These are phyloP conservation scores for Sepiola atlantica DNA, from an alignment of 2,888 invertebrate genomes.

Conservation along the genomic window DNA sequence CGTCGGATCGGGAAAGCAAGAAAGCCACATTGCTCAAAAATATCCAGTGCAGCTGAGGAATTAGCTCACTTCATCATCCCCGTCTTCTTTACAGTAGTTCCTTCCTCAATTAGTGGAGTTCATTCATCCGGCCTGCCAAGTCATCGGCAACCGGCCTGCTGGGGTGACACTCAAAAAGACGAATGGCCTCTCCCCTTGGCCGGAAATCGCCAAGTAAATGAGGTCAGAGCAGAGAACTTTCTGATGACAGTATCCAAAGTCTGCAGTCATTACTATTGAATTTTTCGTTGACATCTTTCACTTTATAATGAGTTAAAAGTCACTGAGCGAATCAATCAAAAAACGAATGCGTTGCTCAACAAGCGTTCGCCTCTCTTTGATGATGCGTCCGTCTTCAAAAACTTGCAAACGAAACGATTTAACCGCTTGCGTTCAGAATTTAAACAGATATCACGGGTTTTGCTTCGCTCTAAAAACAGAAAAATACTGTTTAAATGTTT, in stretches of 20 bases:
- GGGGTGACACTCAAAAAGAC: constrained; percentile 41
- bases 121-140: neutral
- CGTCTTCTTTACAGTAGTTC: constrained; percentile 19
- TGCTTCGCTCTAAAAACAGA: too few species aligned
- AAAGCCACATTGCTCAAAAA: neutral
- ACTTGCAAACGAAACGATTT: neutral
- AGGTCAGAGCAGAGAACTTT: neutral
- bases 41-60: constrained; percentile 13
- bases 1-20: neutral
- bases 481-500: too few species aligned
- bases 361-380: neutral
- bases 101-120: constrained; percentile 9
- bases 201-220: constrained; percentile 33
- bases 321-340: neutral
- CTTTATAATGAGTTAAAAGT: neutral
- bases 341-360: neutral
- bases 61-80: neutral
- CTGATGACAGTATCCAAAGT: neutral
- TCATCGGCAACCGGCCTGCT: constrained; percentile 37
- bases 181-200: constrained; percentile 23
- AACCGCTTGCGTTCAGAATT: neutral
- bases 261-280: neutral
- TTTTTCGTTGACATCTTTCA: neutral
- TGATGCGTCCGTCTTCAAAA: neutral
- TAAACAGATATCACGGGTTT: neutral